phyloP scores from a whole-genome alignment of 2,888 invertebrate genomes.

The Schrankia costaestrigalis region DNA sequence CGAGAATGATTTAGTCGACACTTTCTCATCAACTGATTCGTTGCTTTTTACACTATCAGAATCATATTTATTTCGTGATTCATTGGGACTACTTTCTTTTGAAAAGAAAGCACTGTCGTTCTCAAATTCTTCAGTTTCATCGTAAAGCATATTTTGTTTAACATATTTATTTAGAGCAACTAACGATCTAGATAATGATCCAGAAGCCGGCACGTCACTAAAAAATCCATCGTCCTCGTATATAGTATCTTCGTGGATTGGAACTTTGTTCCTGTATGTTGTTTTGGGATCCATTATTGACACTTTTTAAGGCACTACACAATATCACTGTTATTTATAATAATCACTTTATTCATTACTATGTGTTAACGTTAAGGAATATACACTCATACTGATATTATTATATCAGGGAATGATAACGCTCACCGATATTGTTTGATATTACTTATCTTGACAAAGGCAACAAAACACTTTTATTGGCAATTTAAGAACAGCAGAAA shows the following conservation, averaged over 20 bases:
- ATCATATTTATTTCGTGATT: conserved; percentile 60
- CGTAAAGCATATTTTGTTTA: conserved; percentile 67
- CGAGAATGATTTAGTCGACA: conserved; percentile 10
- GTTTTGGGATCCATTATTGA: conserved; percentile 25
- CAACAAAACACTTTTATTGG: conserved; percentile 33
- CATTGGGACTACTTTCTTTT: conserved; percentile 68
- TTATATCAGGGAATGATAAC: conserved; percentile 57
- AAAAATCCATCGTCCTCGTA: conserved; percentile 66
- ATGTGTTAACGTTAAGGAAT: conserved; percentile 45
- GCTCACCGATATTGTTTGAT: conserved; percentile 43
- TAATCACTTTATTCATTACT: conserved; percentile 38
- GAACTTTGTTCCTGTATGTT: conserved; percentile 18
- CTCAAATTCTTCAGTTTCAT: conserved; percentile 49
- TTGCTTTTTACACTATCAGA: conserved; percentile 58
- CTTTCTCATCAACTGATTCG: conserved; percentile 39
- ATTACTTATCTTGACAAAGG: conserved; percentile 8
- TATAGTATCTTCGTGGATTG: conserved; percentile 28
- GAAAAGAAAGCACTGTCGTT: conserved; percentile 66
- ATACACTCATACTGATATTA: conserved; percentile 50
- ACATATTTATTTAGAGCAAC: conserved; percentile 69
- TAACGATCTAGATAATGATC: conserved; percentile 63
- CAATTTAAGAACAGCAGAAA: conserved; percentile 39
- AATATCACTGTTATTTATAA: conserved; percentile 26
- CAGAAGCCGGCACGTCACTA: conserved; percentile 59
- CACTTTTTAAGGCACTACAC: conserved; percentile 35